Base-by-base conservation (phyloP, 2,888 invertebrate species). In the Eristalinus aeneus region DNA sequence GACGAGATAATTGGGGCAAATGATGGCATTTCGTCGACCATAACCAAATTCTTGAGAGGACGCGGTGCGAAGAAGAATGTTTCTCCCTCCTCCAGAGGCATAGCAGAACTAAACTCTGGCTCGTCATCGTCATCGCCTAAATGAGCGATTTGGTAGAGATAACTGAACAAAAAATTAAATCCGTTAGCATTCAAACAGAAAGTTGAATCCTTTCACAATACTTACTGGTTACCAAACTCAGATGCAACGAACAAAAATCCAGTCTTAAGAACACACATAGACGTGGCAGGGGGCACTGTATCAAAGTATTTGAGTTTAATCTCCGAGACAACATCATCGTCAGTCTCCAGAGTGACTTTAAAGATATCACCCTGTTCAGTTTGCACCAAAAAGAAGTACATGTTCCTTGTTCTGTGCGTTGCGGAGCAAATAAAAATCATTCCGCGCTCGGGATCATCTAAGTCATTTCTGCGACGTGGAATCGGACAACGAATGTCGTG, bases 171-270 rank as follows among this genome's bases (percentile, higher is more conserved):
- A 89, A 87, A 88, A 56, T 36, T n/a, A n/a, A n/a, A 23, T 76
- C 11, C 56, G 8, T 34, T 56, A 67, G 16, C 12, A 64, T 11
- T 39, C 63, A 27, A 46, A 86, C 27, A 27, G 27, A 27, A 27
- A 2, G 27, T 27, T 2, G 27, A 5, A 27, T 27, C 27, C 27
- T 27, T 27, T 27, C 5, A 27, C 27, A 0, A 97, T n/a, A n/a
- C 98, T 97, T 94, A 99, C 98, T 99, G 99, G 93, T 99, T 99
- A 89, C 99, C 99, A 95, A 99, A 99, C 93, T 99, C 99, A 32
- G 98, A 97, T 1, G 99, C 99, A 10, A 99, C 97, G 93, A 99
- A 99, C 20, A 99, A 93, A 92, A 99, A 99, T 1, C 99, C 99
- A 76, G 99, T 99, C 92, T 99, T 99, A 83, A 99, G 93, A 32